Base-by-base conservation (phyloP, 2,888 invertebrate genomes). In the Helobdella robusta region DNA sequence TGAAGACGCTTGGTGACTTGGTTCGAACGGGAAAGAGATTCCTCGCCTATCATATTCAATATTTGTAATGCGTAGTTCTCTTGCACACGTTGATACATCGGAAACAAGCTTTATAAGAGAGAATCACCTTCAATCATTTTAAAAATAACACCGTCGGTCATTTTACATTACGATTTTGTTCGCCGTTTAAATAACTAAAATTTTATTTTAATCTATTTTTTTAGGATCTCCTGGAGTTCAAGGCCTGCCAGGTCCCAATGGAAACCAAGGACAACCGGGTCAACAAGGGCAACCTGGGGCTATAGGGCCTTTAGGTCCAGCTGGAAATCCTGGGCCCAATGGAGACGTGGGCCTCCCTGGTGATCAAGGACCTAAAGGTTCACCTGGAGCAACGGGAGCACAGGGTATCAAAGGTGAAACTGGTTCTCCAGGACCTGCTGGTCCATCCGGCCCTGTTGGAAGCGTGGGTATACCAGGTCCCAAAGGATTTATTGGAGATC, bases 401-500 rank as follows among this genome's bases (percentile, higher is more conserved):
- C 11, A 35, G n/a, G 56, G 36, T 35, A 11, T 11, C 20, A 65
- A 23, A 25, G 59, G 52, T 2, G 8, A 32, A 15, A 64, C 44
- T n/a, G 67, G 63, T 35, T 20, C 35, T 28, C 35, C 48, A 5
- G 66, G 59, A 23, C 20, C 18, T 28, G 28, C 59, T 20, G 40
- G 66, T 28, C 63, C 66, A 20, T 63, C 68, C 32, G 69, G 69
- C 32, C 67, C 68, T 11, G 25, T 30, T 23, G 68, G 68, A 59
- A 62, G n/a, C n/a, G 32, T 20, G n/a, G 68, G 68, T 20, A 25
- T n/a, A 28, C 54, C 25, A 50, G 67, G 67, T 15, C 44, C 30
- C 18, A 50, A 36, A 62, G 62, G 62, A 36, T 35, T 54, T 28
- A 30, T 40, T 28, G 69, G 69, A 28, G 66, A 56, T 36, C n/a